phyloP scores from a whole-genome alignment of 2,797 vertebrate genomes.

The Bradypodion pumilum region DNA sequence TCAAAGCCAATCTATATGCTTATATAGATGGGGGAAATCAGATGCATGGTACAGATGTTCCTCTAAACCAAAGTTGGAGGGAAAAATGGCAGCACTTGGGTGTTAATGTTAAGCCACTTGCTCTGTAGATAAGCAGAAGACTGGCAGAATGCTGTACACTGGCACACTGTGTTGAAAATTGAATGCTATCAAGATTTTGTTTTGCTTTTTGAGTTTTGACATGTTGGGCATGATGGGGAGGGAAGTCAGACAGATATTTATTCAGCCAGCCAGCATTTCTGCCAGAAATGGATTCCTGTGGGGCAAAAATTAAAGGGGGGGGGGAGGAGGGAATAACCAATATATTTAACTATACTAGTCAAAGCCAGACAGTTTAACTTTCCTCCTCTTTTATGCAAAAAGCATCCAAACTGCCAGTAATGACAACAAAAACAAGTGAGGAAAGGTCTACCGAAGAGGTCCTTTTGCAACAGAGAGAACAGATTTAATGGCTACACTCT shows the following conservation, averaged over 20 bases:
- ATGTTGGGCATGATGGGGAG: neutral
- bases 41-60: neutral
- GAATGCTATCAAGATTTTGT: neutral
- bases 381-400: neutral
- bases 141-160: neutral
- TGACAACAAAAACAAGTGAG: neutral
- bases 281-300: neutral
- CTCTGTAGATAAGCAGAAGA: neutral
- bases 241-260: neutral
- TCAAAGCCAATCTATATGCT: too few relatives aligned
- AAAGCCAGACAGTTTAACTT: neutral
- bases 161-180: neutral
- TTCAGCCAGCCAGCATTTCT: neutral
- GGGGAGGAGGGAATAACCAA: neutral
- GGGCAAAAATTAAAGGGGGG: rapidly evolving
- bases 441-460: rapidly evolving
- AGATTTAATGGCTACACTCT: neutral
- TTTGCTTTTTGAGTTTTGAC: neutral
- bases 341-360: rapidly evolving
- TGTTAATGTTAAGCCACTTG: neutral
- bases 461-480: neutral
- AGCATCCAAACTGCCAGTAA: neutral
- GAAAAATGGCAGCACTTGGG: neutral
- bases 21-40: too few relatives aligned
- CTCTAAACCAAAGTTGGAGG: neutral